A percentile compares a stretch with the other conserved stretches of the same genome.
phyloP scores from a whole-genome alignment of 1,140 invertebrate genomes.

The Trypoxylus dichotomus region DNA sequence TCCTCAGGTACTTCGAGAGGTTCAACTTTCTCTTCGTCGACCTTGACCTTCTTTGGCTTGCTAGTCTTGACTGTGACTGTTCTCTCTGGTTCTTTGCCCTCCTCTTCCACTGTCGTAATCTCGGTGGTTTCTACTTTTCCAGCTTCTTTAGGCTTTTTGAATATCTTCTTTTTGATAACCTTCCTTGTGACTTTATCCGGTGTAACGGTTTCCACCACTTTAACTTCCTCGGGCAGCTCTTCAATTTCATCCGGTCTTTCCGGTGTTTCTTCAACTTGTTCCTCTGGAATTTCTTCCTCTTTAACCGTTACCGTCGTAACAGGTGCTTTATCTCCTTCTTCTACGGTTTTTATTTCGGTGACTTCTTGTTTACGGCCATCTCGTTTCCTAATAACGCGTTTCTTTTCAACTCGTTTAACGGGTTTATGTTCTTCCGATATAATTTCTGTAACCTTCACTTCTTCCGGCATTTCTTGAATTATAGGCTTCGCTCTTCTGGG shows the following conservation, averaged over 20 bases:
- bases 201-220: conserved; percentile 51
- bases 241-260: conserved; percentile 38
- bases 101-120: conserved; percentile 51
- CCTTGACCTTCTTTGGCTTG: conserved; percentile 36
- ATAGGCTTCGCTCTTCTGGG: too few relatives aligned
- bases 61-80: conserved; percentile 39
- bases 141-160: conserved; percentile 44
- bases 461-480: not conserved
- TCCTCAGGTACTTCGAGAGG: conserved; percentile 53
- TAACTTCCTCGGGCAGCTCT: conserved; percentile 53
- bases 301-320: too few relatives aligned
- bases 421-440: too few relatives aligned
- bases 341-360: conserved; percentile 43
- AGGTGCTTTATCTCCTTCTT: conserved; percentile 51
- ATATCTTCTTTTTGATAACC: conserved; percentile 36
- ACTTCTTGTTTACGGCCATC: too few relatives aligned
- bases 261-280: conserved; percentile 24
- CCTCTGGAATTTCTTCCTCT: too few relatives aligned
- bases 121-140: conserved; percentile 39
- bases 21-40: not conserved
- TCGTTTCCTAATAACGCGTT: too few relatives aligned
- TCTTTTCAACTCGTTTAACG: conserved; percentile 46
- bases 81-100: conserved; percentile 44
- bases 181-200: conserved; percentile 35
- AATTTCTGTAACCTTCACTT: too few relatives aligned